Conservation (phyloP, 2,113 vertebrate genomes). For the Pangasianodon hypophthalmus region DNA sequence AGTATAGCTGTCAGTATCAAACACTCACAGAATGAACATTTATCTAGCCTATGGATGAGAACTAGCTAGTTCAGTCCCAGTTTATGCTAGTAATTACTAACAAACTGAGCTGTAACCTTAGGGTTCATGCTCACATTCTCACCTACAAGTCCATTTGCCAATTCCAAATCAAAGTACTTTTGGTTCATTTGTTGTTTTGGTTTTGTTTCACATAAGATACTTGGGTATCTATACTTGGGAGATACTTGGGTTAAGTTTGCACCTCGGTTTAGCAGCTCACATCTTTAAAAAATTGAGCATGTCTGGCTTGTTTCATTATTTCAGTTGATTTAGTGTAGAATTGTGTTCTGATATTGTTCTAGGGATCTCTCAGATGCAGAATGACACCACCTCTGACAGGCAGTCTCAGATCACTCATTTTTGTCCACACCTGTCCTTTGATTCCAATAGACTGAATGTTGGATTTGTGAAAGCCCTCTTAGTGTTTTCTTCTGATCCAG, state of each 20-base stretch:
- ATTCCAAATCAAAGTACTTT: too few relatives aligned
- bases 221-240: too few relatives aligned
- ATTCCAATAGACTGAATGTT: not conserved
- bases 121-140: too few relatives aligned
- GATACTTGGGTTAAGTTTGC: not conserved
- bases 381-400: too few relatives aligned
- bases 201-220: not conserved
- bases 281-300: not conserved
- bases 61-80: not conserved
- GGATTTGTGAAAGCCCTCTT: not conserved
- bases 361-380: too few relatives aligned
- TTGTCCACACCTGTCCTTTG: not conserved
- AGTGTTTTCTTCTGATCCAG: not conserved
- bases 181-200: not conserved
- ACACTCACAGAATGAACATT: not conserved
- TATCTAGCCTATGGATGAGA: not conserved
- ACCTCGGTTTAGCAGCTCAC: too few relatives aligned
- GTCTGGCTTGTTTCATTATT: not conserved
- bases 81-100: not conserved
- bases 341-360: not conserved
- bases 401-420: too few relatives aligned
- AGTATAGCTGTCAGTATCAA: not conserved
- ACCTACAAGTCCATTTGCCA: not conserved
- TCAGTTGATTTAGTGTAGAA: not conserved
- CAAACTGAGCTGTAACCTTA: not conserved